phyloP scores from a whole-genome alignment of 2,113 vertebrate genomes.

The Alexandromys fortis region DNA sequence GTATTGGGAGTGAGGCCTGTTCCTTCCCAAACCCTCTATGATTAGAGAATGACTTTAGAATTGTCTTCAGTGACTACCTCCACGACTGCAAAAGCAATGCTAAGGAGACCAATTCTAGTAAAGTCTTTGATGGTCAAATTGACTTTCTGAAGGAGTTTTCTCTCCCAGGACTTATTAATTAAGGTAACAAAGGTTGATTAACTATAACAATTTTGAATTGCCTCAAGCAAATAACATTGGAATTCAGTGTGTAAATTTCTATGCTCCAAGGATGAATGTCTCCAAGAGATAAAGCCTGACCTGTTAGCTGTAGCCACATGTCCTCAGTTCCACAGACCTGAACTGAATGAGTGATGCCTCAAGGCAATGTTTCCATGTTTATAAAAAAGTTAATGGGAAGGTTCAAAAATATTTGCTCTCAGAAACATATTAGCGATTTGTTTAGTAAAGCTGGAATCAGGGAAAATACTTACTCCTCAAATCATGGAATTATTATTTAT shows the following conservation, averaged over 20 bases:
- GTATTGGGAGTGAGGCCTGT: neutral
- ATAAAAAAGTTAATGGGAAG: neutral
- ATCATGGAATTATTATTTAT: neutral
- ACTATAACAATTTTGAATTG: conserved; percentile 3
- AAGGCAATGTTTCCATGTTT: neutral
- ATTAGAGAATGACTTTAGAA: neutral
- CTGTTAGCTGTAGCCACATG: neutral
- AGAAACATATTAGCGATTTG: neutral
- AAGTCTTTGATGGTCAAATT: neutral
- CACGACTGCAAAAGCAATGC: neutral
- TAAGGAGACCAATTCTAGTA: neutral
- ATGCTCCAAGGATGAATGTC: neutral
- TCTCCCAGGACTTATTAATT: conserved; percentile 10
- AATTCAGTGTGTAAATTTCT: neutral
- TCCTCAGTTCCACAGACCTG: neutral
- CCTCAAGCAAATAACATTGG: neutral
- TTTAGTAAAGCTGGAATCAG: neutral
- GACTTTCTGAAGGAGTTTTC: neutral
- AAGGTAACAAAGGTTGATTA: conserved; percentile 46
- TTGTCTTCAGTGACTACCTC: neutral
- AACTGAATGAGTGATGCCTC: neutral
- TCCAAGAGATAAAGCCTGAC: neutral
- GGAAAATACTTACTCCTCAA: neutral
- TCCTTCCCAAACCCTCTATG: neutral
- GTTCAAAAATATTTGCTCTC: conserved; percentile 22